Evolutionary conservation across 2,888 invertebrate genomes (phyloP), one percentile per base, ranked within the genome.

Genomic region (Oconnorella tubifera): DNA sequence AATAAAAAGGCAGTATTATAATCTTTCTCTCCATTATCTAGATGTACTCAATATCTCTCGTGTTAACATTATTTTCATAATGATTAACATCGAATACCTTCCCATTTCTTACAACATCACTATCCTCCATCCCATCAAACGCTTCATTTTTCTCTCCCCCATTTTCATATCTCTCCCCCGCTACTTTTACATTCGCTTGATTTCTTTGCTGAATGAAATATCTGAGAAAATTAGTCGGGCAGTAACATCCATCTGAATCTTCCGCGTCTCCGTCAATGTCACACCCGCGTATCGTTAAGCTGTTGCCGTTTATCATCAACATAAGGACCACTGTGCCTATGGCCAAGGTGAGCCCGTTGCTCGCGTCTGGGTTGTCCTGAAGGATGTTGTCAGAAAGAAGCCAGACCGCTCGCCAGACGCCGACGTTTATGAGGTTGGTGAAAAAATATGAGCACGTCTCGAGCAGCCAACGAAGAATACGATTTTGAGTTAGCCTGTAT

Each of bases 361-460:
- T 56, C 19, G 56, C 2, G 27, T 49, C 50, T 23, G 48, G 49
- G 14, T 14, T 40, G 48, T 63, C 51, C 23, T 32, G 48, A 27
- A 59, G 49, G 2, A 63, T 10, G 4, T 28, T 48, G 58, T 63
- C 63, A 25, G 58, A 63, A 2, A 63, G 28, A 6, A 59, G 14
- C 63, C 63, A 63, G 1, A 63, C 63, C 4, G 49, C 57, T 31
- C 63, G 49, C 63, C 63, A 63, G 3, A 50, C 10, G 23, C 29
- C n/a, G n/a, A 63, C 63, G 51, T 33, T 59, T 2, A 63, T 48
- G 2, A 59, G n/a, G 51, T 63, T 63, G 1, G 58, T 49, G 25
- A 63, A 25, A 50, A 63, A 50, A 25, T 58, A 59, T 23, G 29
- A 3, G 59, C 50, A 10, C 1, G 33, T 51, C 27, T 63, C 63